Base-by-base conservation (phyloP, 2,113 vertebrate genomes). In the Cariama cristata region DNA sequence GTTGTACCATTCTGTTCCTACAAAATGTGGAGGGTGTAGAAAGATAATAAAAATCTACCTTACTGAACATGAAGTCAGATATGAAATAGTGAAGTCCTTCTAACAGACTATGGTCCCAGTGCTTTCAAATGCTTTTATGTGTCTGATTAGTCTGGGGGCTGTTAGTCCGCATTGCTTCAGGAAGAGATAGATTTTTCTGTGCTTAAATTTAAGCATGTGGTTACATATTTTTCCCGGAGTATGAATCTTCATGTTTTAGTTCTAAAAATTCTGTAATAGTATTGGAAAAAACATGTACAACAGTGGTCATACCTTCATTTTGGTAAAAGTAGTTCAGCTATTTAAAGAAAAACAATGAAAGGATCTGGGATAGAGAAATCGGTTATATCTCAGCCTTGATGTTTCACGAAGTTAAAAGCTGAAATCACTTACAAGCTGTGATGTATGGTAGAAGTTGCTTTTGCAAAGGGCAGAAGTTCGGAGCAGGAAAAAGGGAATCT, bases 281-380 rank as follows among this genome's bases (percentile, higher is more conserved):
- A 4, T 74, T 86, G 66, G 35, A 6, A 52, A 45, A 68, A 49
- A 35, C 0, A 0, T 11, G 7, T 73, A 30, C 10, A 52, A 3
- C 0, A 0, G 32, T 56, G 30, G 1, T 33, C 27, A 59, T 71
- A 19, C 27, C 23, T 91, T 90, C 14, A 18, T 49, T 79, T 74
- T 76, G 26, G 30, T 92, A 73, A 64, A 71, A 69, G 20, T 44
- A 42, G 10, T 83, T 76, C 17, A 13, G 5, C n/a, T 71, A 4
- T 87, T 81, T 75, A 67, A 90, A 83, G 21, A 45, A 35, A 91
- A 92, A 8, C 6, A 44, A 4, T 30, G 18, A 83, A 49, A 79
- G 19, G 13, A 77, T 55, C 8, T 50, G 33, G 3, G 67, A 62
- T 66, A 47, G 67, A 62, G 13, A 76, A 66, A 53, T 50, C 2